These are phyloP conservation scores for Cyclura pinguis DNA, from an alignment of 2,797 vertebrate species.

Conservation along the genomic window DNA sequence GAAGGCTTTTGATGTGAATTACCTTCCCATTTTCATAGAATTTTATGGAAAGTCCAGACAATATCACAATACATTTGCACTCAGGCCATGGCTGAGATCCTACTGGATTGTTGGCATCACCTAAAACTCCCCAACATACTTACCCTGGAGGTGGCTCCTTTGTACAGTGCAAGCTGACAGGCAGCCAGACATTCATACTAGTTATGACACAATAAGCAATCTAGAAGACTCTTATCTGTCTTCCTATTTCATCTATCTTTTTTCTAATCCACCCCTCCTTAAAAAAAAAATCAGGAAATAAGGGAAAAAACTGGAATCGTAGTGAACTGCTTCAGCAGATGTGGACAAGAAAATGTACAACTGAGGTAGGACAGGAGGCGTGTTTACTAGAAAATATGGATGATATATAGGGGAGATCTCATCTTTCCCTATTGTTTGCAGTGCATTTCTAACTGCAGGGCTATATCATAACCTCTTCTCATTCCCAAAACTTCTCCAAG, in stretches of 20 bases:
- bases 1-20: not conserved
- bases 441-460: no score
- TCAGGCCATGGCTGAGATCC: no score
- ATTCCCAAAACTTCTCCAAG: not conserved
- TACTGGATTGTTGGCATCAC: no score
- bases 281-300: not conserved
- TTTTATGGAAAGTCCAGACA: not conserved
- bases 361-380: not conserved
- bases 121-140: no score
- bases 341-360: not conserved
- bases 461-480: not conserved
- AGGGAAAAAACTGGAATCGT: not conserved
- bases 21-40: not conserved
- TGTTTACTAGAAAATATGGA: not conserved
- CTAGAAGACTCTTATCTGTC: no score
- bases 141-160: no score
- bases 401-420: not conserved
- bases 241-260: not conserved
- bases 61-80: not conserved
- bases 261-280: not conserved
- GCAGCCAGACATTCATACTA: no score
- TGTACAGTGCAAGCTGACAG: no score
- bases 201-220: no score
- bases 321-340: not conserved
- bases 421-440: not conserved